Evolutionary conservation across 2,113 vertebrate species (phyloP).

Genomic region (Corvus moneduloides): DNA sequence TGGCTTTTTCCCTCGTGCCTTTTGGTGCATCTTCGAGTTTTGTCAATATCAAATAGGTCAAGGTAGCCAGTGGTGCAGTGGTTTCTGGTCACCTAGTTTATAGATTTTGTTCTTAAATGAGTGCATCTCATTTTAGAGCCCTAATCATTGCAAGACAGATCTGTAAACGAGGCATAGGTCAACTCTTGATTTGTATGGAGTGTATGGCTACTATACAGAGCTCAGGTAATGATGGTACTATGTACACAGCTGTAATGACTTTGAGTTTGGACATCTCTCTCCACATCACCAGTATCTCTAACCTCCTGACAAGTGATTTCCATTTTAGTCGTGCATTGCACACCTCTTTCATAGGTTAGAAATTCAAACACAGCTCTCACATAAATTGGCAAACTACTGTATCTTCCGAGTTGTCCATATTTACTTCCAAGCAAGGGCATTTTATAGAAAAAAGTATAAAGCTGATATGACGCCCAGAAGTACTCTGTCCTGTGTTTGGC

Average conservation of each 20-base stretch:
- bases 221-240: background rate
- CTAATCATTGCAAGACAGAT: background rate
- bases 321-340: background rate
- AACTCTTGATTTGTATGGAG: background rate
- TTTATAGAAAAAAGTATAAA: background rate
- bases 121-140: background rate
- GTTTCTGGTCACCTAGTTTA: background rate
- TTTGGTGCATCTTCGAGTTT: background rate
- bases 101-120: background rate
- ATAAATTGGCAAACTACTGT: background rate
- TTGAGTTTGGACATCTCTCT: background rate
- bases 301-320: background rate
- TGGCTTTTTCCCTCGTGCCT: background rate
- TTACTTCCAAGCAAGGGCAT: background rate
- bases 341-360: background rate
- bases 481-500: background rate
- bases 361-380: background rate
- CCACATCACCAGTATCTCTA: rapidly evolving
- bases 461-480: background rate
- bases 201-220: background rate
- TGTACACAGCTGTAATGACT: background rate
- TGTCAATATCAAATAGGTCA: background rate
- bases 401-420: rapidly evolving
- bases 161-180: background rate
- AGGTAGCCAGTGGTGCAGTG: background rate